Base-by-base conservation (phyloP, 1,140 invertebrate species). In the Heliconius nattereri region DNA sequence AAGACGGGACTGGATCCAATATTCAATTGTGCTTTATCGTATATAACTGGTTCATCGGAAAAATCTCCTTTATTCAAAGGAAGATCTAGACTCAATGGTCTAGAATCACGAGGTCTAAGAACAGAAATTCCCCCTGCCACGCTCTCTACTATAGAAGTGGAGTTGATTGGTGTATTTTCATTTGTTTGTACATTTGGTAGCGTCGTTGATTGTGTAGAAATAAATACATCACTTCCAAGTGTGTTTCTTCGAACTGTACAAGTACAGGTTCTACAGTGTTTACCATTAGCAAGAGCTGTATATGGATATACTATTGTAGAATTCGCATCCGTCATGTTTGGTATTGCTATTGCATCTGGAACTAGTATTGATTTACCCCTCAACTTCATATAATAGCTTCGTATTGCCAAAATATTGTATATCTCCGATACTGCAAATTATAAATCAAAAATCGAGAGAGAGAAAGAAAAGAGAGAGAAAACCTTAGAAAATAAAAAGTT, bases 401-500 rank as follows among this genome's bases (percentile, higher is more conserved):
- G 75, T 72, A 86, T 72, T 23, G 85, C 85, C 26, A 86, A 29
- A 60, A 86, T 66, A 32, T 86, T 85, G 73, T 86, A 86, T 3
- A 81, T 75, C 76, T 85, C 84, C 20, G 79, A 82, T 40, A 84
- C 85, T 86, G 78, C 57, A 84, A 85, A 66, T 66, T 23, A 57
- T 9, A 16, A 26, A 16, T 66, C 2, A 32, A 32, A 32, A 2
- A 32, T 32, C 6, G 32, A 32, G 32, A 32, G 32, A 32, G 5
- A 32, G 32, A 32, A 32, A 32, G n/a, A n/a, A n/a, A n/a, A 32
- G 32, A 32, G 32, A 32, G 5, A 32, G 32, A 32, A 32, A 32
- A 32, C 5, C 32, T 32, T 32, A 32, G 32, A 6, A 32, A 32
- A 32, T 32, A 0, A 7, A 32, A 6, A 32, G 32, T 32, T 6